phyloP scores from a whole-genome alignment of 1,140 invertebrate genomes.

The Cardiocondyla obscurior region DNA sequence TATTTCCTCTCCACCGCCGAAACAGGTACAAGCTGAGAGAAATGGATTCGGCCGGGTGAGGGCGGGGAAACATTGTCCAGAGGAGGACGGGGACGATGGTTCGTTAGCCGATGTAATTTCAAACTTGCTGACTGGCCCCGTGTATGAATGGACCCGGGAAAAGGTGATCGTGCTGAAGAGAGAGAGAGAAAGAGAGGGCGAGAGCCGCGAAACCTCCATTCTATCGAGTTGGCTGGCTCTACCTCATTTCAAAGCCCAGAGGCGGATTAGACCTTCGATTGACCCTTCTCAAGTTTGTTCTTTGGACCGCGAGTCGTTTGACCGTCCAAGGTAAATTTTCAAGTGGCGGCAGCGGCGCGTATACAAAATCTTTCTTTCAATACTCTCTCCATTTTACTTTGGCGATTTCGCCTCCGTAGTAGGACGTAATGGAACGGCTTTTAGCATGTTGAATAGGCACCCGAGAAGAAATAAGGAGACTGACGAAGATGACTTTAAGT shows the following conservation, averaged over 20 bases:
- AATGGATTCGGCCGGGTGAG: neutral
- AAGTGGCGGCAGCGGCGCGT: slow-evolving; percentile 51
- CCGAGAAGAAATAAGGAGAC: neutral
- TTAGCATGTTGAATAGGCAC: slow-evolving; percentile 37
- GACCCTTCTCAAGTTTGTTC: slow-evolving; percentile 60
- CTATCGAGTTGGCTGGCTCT: slow-evolving; percentile 56
- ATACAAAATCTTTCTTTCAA: slow-evolving; percentile 56
- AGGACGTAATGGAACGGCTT: slow-evolving; percentile 41
- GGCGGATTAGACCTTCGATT: slow-evolving; percentile 60
- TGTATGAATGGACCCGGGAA: slow-evolving; percentile 68
- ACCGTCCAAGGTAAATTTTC: slow-evolving; percentile 36
- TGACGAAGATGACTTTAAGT: slow-evolving; percentile 44
- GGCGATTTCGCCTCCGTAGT: slow-evolving; percentile 9
- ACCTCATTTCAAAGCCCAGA: slow-evolving; percentile 17
- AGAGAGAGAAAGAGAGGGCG: slow-evolving; percentile 50
- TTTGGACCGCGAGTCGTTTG: slow-evolving; percentile 20
- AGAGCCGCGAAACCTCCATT: slow-evolving; percentile 60
- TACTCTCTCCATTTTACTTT: slow-evolving; percentile 34
- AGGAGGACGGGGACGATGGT: slow-evolving; percentile 53
- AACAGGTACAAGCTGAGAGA: slow-evolving; percentile 12
- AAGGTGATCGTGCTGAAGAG: slow-evolving; percentile 21
- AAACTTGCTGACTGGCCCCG: slow-evolving; percentile 72
- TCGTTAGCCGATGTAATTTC: slow-evolving; percentile 76
- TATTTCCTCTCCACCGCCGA: slow-evolving; percentile 31
- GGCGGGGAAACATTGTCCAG: slow-evolving; percentile 2